A percentile compares a stretch with the other conserved stretches of the same genome.
These are phyloP conservation scores for Zelleria hepariella DNA, from an alignment of 2,888 invertebrate genomes.

Conservation along the genomic window DNA sequence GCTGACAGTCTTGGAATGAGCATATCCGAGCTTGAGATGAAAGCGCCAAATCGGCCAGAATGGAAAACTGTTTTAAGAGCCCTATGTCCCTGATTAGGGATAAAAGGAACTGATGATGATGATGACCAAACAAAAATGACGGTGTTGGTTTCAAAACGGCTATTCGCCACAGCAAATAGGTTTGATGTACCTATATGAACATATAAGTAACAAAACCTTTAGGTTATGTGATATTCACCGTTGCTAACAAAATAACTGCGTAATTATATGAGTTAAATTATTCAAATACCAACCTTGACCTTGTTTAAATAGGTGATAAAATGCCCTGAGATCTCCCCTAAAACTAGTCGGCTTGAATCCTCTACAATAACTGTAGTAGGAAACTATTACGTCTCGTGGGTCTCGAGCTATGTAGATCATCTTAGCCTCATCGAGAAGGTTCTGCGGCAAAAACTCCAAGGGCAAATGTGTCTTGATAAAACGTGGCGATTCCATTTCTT, in stretches of 20 bases:
- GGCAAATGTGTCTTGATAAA: slow-evolving; percentile 80
- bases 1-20: too few species aligned
- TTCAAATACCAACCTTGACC: slow-evolving; percentile 73
- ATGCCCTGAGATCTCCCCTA: slow-evolving; percentile 76
- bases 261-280: background rate
- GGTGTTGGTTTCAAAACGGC: too few species aligned
- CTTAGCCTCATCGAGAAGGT: slow-evolving; percentile 69
- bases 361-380: slow-evolving; percentile 84
- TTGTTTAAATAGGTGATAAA: slow-evolving; percentile 78
- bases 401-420: slow-evolving; percentile 88
- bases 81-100: too few species aligned
- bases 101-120: too few species aligned
- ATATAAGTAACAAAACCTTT: too few species aligned
- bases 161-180: too few species aligned
- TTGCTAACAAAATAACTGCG: background rate
- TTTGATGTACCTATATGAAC: too few species aligned
- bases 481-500: slow-evolving; percentile 31
- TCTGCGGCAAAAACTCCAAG: slow-evolving; percentile 78
- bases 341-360: slow-evolving; percentile 75
- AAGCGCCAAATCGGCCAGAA: too few species aligned
- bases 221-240: too few species aligned
- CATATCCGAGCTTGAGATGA: too few species aligned
- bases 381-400: slow-evolving; percentile 88
- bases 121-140: too few species aligned
- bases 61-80: too few species aligned